phyloP scores from a whole-genome alignment of 2,888 invertebrate genomes.

The Agelastica alni region DNA sequence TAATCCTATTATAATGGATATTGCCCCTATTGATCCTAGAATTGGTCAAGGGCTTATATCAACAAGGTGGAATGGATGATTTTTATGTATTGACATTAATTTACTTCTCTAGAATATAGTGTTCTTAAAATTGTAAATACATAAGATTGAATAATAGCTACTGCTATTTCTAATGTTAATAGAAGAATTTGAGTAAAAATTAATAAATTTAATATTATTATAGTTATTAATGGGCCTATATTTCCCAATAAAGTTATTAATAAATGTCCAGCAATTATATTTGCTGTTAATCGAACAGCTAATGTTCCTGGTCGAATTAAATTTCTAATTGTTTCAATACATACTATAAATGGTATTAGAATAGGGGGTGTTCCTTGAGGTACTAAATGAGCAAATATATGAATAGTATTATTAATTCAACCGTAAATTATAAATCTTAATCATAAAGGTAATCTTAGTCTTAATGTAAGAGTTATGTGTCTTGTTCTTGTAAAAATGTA shows the following conservation, averaged over 20 bases:
- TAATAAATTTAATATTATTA: slow-evolving; percentile 41
- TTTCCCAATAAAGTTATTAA: slow-evolving; percentile 62
- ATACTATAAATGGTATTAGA: too few species aligned
- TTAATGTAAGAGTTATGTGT: slow-evolving; percentile 63
- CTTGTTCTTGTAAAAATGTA: slow-evolving; percentile 73
- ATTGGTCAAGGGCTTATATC: too few species aligned
- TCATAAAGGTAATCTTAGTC: slow-evolving; percentile 67
- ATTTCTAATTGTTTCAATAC: too few species aligned
- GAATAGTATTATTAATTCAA: slow-evolving; percentile 65
- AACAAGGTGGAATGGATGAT: too few species aligned
- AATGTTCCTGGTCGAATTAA: too few species aligned
- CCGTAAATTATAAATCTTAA: slow-evolving; percentile 68
- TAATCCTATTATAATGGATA: too few species aligned
- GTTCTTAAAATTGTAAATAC: too few species aligned
- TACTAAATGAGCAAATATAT: slow-evolving; percentile 70
- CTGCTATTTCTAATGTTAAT: background rate
- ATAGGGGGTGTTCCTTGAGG: slow-evolving; percentile 74
- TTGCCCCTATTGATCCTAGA: too few species aligned
- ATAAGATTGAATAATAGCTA: too few species aligned
- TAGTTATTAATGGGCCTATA: slow-evolving; percentile 46
- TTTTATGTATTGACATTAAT: too few species aligned
- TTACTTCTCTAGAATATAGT: too few species aligned
- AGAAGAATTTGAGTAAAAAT: slow-evolving; percentile 38
- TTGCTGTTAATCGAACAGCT: too few species aligned
- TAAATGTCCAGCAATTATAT: slow-evolving; percentile 2